Conservation (phyloP, 2,113 vertebrate genomes). For the Pterocles gutturalis region DNA sequence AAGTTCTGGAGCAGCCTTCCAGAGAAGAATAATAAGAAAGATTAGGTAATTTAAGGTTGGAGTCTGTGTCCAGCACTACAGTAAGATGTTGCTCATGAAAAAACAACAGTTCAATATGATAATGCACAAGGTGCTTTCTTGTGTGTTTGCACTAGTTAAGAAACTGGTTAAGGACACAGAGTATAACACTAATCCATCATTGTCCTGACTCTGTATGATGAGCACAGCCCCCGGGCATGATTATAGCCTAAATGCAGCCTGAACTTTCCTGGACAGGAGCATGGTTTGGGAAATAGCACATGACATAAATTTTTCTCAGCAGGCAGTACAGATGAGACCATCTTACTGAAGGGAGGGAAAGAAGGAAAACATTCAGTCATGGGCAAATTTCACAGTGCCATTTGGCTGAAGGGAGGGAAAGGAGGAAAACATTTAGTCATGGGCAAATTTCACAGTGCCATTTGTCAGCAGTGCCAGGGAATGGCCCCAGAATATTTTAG, state of each 20-base stretch:
- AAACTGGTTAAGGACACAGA: not conserved
- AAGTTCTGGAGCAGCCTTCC: not conserved
- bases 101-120: too few species aligned
- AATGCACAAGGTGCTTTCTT: not conserved
- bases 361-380: not conserved
- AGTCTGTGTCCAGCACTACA: not conserved
- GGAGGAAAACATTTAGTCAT: not conserved
- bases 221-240: not conserved
- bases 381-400: not conserved
- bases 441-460: not conserved
- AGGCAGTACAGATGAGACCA: not conserved
- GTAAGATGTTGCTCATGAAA: not conserved
- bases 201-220: not conserved
- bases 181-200: not conserved
- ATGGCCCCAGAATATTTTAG: not conserved
- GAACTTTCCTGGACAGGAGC: not conserved
- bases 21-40: not conserved
- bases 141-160: not conserved
- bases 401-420: not conserved
- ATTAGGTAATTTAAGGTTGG: not conserved
- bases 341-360: not conserved
- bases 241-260: not conserved
- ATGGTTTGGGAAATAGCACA: not conserved
- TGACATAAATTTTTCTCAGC: not conserved
- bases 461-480: not conserved